A percentile compares a stretch with the other conserved stretches of the same genome.
Evolutionary conservation across 2,888 invertebrate genomes (phyloP).

Genomic region (Cyclophora punctaria): DNA sequence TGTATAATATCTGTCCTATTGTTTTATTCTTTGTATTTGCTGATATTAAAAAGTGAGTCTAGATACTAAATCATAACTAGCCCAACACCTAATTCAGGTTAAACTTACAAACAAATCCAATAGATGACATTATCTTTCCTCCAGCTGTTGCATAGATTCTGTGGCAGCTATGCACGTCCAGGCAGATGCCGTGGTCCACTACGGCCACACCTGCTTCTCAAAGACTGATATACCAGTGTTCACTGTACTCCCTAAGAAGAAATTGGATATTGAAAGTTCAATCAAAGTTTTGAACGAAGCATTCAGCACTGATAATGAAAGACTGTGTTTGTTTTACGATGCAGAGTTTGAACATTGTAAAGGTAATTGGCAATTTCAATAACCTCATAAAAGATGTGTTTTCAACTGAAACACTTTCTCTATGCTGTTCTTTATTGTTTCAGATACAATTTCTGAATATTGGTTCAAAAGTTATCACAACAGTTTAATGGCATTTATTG

Average conservation of each 20-base stretch:
- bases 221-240: slow-evolving; percentile 84
- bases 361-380: slow-evolving; percentile 43
- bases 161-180: slow-evolving; percentile 91
- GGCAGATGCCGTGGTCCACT: slow-evolving; percentile 92
- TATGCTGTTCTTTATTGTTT: slow-evolving; percentile 5
- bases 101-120: no score
- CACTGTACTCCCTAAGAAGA: slow-evolving; percentile 79
- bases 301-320: slow-evolving; percentile 39
- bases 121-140: slow-evolving; percentile 16
- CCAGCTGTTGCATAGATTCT: slow-evolving; percentile 92
- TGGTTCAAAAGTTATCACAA: slow-evolving; percentile 47
- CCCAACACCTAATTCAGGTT: no score
- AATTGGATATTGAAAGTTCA: slow-evolving; percentile 65
- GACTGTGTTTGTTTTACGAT: slow-evolving; percentile 79
- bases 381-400: no score
- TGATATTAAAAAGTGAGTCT: neutral
- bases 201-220: slow-evolving; percentile 91
- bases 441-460: slow-evolving; percentile 40
- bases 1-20: no score
- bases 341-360: slow-evolving; percentile 78
- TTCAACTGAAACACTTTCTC: no score
- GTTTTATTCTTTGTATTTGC: no score
- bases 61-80: neutral
- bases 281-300: slow-evolving; percentile 26
- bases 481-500: slow-evolving; percentile 47